Percentiles rank a stretch among this genome's conserved stretches.
phyloP scores from a whole-genome alignment of 1,140 invertebrate species.

The Physella acuta region DNA sequence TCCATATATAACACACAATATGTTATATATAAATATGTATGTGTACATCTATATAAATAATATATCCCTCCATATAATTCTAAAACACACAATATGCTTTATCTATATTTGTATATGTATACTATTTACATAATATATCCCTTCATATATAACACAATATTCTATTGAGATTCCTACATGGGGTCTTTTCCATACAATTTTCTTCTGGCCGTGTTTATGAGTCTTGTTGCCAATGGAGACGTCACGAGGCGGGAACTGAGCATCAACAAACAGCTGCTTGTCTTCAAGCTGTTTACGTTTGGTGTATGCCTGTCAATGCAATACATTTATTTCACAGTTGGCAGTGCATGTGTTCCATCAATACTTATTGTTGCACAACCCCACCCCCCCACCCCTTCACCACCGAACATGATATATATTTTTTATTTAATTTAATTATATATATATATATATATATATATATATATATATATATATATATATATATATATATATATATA shows the following conservation, averaged over 20 bases:
- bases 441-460: conserved; percentile 5
- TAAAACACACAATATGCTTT: too few species aligned
- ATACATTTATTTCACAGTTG: background rate
- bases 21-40: too few species aligned
- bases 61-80: too few species aligned
- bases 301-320: background rate
- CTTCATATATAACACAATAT: too few species aligned
- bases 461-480: too few species aligned
- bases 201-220: conserved; percentile 46
- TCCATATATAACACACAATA: too few species aligned
- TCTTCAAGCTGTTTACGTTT: conserved; percentile 14
- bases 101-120: too few species aligned
- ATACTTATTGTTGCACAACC: background rate
- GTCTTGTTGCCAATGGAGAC: conserved; percentile 59
- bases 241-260: conserved; percentile 61
- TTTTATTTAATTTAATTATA: background rate
- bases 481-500: too few species aligned
- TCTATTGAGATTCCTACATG: conserved; percentile 57
- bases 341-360: background rate
- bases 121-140: too few species aligned
- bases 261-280: conserved; percentile 60
- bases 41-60: too few species aligned
- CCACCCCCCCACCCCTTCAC: background rate
- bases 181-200: conserved; percentile 62
- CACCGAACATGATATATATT: background rate